Percentiles rank a stretch among this genome's conserved stretches.
These are phyloP conservation scores for Tragopan temminckii DNA, from an alignment of 2,797 vertebrate genomes.

Conservation along the genomic window DNA sequence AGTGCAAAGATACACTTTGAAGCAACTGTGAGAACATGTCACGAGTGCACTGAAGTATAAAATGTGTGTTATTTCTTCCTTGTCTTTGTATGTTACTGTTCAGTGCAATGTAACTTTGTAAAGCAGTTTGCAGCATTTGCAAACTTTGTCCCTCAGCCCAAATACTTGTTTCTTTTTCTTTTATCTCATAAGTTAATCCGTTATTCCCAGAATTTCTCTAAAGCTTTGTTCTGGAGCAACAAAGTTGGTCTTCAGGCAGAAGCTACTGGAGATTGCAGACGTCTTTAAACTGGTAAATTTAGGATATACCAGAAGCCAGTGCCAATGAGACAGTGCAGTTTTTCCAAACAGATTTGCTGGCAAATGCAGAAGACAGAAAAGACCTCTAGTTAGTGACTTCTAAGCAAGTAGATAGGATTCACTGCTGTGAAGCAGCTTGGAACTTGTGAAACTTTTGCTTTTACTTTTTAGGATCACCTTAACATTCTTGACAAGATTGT, in stretches of 20 bases:
- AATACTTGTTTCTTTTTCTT: not conserved
- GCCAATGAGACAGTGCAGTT: rapidly evolving
- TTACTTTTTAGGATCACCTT: not conserved
- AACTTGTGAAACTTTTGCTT: not conserved
- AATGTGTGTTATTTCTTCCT: not conserved
- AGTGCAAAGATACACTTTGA: not conserved
- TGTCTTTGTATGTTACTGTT: not conserved
- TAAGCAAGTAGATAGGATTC: not conserved
- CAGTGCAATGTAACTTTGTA: not conserved
- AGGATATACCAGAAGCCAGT: not conserved
- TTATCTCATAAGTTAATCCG: no score
- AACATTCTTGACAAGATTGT: not conserved
- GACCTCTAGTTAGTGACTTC: not conserved
- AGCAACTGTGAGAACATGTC: conserved; percentile 10
- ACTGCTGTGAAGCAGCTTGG: not conserved
- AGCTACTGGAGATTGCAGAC: not conserved
- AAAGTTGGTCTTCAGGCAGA: not conserved
- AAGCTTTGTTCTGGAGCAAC: not conserved
- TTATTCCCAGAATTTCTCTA: no score
- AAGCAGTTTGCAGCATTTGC: not conserved
- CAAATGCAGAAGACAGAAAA: not conserved
- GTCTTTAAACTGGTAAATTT: not conserved
- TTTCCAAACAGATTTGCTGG: not conserved
- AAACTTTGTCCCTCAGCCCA: not conserved
- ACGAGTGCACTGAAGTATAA: not conserved